Conservation (phyloP, 2,888 invertebrate genomes). For the Thumatha senex region DNA sequence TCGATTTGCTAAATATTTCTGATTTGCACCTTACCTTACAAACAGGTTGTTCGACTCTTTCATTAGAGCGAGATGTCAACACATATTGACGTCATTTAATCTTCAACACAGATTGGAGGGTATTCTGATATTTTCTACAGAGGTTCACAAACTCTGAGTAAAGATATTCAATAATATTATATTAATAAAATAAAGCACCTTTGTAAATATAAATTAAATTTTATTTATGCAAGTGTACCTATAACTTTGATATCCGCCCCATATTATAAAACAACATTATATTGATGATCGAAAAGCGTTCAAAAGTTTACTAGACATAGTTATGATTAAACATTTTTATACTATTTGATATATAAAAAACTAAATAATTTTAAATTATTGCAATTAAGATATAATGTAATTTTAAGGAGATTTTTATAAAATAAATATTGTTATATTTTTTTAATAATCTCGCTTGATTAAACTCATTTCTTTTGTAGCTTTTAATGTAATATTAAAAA, state of each 20-base stretch:
- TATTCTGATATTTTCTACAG: background rate
- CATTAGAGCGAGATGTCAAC: background rate
- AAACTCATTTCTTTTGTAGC: constrained; percentile 23
- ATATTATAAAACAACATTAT: constrained; percentile 11
- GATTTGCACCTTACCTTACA: too few species aligned
- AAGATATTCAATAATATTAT: too few species aligned
- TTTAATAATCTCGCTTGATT: constrained; percentile 28
- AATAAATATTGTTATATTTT: constrained; percentile 15
- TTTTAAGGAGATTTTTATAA: constrained; percentile 16
- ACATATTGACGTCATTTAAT: constrained; percentile 1
- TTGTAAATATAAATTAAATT: constrained; percentile 29
- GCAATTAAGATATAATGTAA: constrained; percentile 9
- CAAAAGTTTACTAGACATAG: constrained; percentile 18
- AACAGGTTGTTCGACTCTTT: background rate
- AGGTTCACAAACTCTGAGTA: too few species aligned
- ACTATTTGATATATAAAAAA: constrained; percentile 42
- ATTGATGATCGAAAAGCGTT: constrained; percentile 16
- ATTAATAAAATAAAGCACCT: constrained; percentile 4
- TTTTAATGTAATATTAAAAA: constrained; percentile 15
- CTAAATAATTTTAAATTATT: constrained; percentile 28
- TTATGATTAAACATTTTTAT: constrained; percentile 34
- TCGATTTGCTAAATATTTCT: too few species aligned
- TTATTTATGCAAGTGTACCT: constrained; percentile 10
- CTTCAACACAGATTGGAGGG: background rate
- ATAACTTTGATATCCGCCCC: constrained; percentile 26